Conservation (phyloP, 2,797 vertebrate genomes). For the Fistularia tabacaria region DNA sequence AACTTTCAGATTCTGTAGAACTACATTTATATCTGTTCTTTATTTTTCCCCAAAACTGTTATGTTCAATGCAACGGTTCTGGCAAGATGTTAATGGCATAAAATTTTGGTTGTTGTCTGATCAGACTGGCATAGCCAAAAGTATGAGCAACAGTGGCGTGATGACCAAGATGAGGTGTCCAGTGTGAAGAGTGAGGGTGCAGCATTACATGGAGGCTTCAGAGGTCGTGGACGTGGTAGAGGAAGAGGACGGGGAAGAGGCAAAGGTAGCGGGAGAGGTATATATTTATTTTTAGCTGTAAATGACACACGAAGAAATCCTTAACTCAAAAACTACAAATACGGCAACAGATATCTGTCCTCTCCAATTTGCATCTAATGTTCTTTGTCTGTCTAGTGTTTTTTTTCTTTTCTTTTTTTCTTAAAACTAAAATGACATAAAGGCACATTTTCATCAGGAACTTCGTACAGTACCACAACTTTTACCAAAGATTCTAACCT, state of each 20-base stretch:
- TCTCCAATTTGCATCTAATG: neutral
- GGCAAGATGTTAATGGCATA: neutral
- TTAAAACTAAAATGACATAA: neutral
- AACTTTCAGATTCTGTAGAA: no score
- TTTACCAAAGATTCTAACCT: neutral
- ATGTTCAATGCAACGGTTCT: neutral
- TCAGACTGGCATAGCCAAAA: slow-evolving; percentile 93
- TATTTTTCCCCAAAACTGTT: no score
- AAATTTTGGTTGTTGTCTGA: neutral
- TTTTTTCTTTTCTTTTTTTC: neutral
- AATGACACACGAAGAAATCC: no score
- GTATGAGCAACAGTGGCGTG: slow-evolving; percentile 89
- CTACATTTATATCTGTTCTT: no score
- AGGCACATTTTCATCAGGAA: neutral
- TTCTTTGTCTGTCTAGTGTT: neutral
- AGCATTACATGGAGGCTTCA: slow-evolving; percentile 88
- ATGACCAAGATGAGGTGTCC: slow-evolving; percentile 93
- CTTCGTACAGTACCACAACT: no score
- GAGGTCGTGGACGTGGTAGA: slow-evolving; percentile 87
- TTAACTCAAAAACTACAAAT: no score
- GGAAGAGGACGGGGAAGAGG: slow-evolving; percentile 83
- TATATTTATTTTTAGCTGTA: neutral
- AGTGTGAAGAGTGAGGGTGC: slow-evolving; percentile 96
- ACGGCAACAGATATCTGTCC: no score
- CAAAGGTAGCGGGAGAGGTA: slow-evolving; percentile 78